Conservation (phyloP, 2,113 vertebrate species). For the Beaufortia kweichowensis region DNA sequence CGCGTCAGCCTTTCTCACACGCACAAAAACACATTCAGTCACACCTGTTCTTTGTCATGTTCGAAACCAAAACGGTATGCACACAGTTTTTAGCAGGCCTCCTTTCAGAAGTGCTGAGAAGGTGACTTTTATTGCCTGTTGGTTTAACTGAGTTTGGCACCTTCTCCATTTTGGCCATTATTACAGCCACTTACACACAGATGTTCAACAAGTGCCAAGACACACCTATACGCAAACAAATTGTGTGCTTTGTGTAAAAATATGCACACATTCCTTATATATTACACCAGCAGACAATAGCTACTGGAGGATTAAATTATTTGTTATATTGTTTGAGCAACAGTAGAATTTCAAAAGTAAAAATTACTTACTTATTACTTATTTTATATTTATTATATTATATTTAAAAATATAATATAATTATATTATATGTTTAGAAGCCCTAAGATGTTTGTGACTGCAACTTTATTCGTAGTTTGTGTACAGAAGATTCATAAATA, state of each 20-base stretch:
- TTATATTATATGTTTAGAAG: too few species aligned
- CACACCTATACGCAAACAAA: neutral
- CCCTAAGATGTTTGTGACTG: too few species aligned
- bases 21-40: neutral
- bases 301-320: neutral
- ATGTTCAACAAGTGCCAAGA: slow-evolving; percentile 15
- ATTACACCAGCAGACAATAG: neutral
- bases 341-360: too few species aligned
- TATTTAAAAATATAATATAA: too few species aligned
- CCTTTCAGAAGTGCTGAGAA: slow-evolving; percentile 5
- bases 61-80: slow-evolving; percentile 14
- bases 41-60: slow-evolving; percentile 36
- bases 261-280: neutral
- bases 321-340: too few species aligned
- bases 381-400: too few species aligned
- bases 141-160: slow-evolving; percentile 28
- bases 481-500: too few species aligned
- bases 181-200: neutral
- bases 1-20: neutral
- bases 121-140: slow-evolving; percentile 25
- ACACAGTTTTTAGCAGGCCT: slow-evolving; percentile 18
- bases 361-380: too few species aligned
- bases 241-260: neutral
- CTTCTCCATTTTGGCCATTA: slow-evolving; percentile 31
- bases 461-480: too few species aligned